A percentile compares a stretch with the other conserved stretches of the same genome.
Evolutionary conservation across 1,140 invertebrate species (phyloP).

Genomic region (Maconellicoccus hirsutus): DNA sequence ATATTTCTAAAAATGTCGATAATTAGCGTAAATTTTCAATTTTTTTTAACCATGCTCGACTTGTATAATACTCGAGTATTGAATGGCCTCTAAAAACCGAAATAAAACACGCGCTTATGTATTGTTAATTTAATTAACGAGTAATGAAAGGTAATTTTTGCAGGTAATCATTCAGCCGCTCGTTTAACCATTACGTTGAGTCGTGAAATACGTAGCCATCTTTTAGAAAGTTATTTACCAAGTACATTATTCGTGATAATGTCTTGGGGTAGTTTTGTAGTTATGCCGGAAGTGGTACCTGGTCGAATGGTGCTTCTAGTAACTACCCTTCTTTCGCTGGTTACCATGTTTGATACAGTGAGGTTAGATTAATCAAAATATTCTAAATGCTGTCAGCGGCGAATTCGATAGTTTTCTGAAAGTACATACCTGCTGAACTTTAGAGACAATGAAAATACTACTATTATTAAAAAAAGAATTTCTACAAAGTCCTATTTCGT

Average conservation of each 20-base stretch:
- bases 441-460: no score
- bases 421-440: no score
- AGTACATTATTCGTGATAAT: conserved; percentile 50
- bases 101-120: conserved; percentile 5
- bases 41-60: no score
- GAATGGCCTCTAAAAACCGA: neutral
- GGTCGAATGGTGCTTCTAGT: conserved; percentile 46
- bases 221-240: conserved; percentile 49
- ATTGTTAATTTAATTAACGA: conserved; percentile 7
- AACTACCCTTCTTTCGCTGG: conserved; percentile 46
- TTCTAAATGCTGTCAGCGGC: no score
- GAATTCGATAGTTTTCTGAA: no score
- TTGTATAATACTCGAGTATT: no score
- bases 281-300: conserved; percentile 49
- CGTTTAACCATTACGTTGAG: conserved; percentile 44
- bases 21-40: no score
- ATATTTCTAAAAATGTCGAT: no score
- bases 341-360: conserved; percentile 51
- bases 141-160: conserved; percentile 24
- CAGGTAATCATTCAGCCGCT: conserved; percentile 45
- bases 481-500: no score
- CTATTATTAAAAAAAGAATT: no score
- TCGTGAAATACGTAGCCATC: conserved; percentile 44
- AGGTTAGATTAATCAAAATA: no score
- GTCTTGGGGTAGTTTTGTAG: conserved; percentile 52